phyloP scores from a whole-genome alignment of 2,113 vertebrate genomes.

The Psilopsiagon aurifrons region DNA sequence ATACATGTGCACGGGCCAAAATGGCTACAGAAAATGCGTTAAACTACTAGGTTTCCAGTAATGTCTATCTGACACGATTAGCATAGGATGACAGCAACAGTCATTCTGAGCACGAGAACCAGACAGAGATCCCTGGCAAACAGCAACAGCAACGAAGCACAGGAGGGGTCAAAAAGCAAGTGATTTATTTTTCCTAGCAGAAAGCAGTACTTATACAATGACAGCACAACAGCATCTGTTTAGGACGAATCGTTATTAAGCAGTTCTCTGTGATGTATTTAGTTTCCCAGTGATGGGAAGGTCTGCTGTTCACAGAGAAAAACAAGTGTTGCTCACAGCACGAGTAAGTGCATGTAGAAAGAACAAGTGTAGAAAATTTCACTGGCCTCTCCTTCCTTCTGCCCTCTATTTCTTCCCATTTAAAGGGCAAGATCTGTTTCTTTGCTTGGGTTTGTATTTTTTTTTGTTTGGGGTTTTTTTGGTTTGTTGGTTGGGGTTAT shows the following conservation, averaged over 20 bases:
- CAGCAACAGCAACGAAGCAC: neutral
- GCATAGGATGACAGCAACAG: neutral
- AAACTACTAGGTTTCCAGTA: neutral
- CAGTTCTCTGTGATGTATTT: neutral
- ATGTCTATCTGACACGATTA: neutral
- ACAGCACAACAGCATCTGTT: neutral
- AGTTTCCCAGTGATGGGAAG: neutral
- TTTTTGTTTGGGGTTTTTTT: neutral
- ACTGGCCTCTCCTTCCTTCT: neutral
- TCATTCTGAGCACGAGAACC: neutral
- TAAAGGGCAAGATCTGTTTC: neutral
- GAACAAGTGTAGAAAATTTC: neutral
- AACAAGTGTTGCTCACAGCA: neutral
- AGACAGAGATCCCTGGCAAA: neutral
- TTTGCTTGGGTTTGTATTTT: neutral
- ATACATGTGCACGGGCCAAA: rapidly evolving
- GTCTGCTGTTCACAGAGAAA: neutral
- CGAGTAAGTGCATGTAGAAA: neutral
- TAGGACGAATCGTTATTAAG: neutral
- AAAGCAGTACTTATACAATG: neutral
- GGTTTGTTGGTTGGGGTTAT: neutral
- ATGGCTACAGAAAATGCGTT: neutral
- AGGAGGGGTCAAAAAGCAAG: neutral
- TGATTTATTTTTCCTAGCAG: neutral
- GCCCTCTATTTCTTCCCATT: neutral